A percentile compares a stretch with the other conserved stretches of the same genome.
Evolutionary conservation across 2,113 vertebrate genomes (phyloP).

Genomic region (Aptenodytes forsteri): DNA sequence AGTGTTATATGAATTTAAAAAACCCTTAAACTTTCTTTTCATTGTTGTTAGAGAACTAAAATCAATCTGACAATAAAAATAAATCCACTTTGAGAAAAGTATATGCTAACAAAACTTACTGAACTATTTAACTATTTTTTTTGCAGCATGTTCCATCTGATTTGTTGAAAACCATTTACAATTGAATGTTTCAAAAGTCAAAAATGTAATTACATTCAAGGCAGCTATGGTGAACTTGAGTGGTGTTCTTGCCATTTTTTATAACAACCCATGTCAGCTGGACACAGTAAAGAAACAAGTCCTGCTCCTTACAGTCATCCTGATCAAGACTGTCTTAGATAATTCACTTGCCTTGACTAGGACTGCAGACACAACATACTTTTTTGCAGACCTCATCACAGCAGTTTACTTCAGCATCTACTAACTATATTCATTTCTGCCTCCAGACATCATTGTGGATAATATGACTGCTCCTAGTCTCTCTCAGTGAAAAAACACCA

Average conservation of each 20-base stretch:
- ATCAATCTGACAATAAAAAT: neutral
- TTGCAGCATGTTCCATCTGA: neutral
- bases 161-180: neutral
- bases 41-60: neutral
- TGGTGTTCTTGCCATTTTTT: neutral
- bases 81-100: neutral
- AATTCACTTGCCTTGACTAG: neutral
- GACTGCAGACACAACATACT: neutral
- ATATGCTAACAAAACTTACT: neutral
- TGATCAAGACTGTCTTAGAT: neutral
- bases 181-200: neutral
- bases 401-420: neutral
- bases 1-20: neutral
- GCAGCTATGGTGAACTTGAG: neutral
- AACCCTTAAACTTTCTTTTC: neutral
- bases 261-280: neutral
- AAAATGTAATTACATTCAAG: neutral
- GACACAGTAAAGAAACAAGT: neutral
- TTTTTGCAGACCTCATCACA: neutral
- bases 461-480: neutral
- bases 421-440: neutral
- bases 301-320: neutral
- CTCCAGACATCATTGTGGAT: neutral
- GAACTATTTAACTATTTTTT: neutral
- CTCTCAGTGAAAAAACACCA: neutral